phyloP scores from a whole-genome alignment of 2,797 vertebrate genomes.

The Rhincodon typus region DNA sequence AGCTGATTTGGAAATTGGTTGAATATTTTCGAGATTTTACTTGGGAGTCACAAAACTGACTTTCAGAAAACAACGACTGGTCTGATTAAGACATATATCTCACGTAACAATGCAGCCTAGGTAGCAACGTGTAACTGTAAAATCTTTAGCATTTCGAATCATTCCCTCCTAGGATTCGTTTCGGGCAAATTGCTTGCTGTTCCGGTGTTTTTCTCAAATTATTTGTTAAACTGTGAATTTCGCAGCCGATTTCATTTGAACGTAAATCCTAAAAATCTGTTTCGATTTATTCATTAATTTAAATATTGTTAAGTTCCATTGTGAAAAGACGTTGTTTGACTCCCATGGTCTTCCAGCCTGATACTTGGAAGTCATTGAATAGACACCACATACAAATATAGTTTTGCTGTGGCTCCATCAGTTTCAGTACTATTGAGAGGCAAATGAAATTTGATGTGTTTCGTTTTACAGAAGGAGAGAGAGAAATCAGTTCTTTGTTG shows the following conservation, averaged over 20 bases:
- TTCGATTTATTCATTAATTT: background rate
- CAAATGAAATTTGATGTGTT: background rate
- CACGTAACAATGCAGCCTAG: background rate
- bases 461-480: background rate
- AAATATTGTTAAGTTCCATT: background rate
- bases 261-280: background rate
- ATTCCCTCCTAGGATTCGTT: background rate
- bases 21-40: background rate
- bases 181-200: background rate
- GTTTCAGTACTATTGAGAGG: background rate
- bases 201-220: background rate
- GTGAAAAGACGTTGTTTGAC: background rate
- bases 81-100: background rate
- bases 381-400: background rate
- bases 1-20: background rate
- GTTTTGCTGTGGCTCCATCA: background rate
- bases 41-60: background rate
- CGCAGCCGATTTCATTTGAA: background rate
- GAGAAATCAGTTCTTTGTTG: background rate
- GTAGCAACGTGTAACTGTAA: background rate
- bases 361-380: background rate
- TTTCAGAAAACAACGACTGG: background rate
- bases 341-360: background rate
- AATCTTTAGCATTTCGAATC: background rate
- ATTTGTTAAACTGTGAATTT: background rate